These are phyloP conservation scores for Neuroterus valhalla DNA, from an alignment of 1,140 invertebrate genomes.

Conservation along the genomic window DNA sequence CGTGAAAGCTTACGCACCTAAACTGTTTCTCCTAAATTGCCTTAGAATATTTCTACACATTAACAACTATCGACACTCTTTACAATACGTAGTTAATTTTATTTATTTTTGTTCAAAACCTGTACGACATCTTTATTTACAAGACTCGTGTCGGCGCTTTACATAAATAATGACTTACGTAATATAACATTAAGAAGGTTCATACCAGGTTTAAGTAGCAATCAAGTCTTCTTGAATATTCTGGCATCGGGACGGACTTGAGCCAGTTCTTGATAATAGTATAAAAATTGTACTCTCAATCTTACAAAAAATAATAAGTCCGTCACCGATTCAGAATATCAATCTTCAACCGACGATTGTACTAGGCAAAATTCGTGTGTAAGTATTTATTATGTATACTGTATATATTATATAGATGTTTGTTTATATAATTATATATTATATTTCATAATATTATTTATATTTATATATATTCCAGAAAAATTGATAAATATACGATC, in stretches of 20 bases:
- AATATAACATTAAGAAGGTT: constrained; percentile 24
- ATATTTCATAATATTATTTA: not conserved
- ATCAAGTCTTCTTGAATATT: constrained; percentile 1
- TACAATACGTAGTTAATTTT: constrained; percentile 12
- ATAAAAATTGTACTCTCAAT: constrained; percentile 45
- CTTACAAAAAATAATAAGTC: not conserved
- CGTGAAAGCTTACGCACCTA: not conserved
- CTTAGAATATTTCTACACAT: not conserved
- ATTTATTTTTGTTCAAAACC: constrained; percentile 24
- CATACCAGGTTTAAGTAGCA: constrained; percentile 16
- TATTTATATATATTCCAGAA: not conserved
- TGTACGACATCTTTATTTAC: constrained; percentile 27
- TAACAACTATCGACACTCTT: constrained; percentile 10
- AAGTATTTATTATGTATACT: constrained; percentile 1
- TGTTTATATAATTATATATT: constrained; percentile 10
- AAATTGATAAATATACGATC: constrained; percentile 3
- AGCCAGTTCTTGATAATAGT: constrained; percentile 19
- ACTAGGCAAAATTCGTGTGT: not conserved
- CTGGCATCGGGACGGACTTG: not conserved
- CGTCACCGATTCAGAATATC: not conserved
- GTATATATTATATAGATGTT: not conserved
- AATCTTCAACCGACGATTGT: not conserved
- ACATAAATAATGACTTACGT: constrained; percentile 28
- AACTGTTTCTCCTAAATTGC: not conserved
- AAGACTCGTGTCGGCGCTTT: constrained; percentile 21